Conservation (phyloP, 2,113 vertebrate genomes). For the Anarhynchus alexandrinus region DNA sequence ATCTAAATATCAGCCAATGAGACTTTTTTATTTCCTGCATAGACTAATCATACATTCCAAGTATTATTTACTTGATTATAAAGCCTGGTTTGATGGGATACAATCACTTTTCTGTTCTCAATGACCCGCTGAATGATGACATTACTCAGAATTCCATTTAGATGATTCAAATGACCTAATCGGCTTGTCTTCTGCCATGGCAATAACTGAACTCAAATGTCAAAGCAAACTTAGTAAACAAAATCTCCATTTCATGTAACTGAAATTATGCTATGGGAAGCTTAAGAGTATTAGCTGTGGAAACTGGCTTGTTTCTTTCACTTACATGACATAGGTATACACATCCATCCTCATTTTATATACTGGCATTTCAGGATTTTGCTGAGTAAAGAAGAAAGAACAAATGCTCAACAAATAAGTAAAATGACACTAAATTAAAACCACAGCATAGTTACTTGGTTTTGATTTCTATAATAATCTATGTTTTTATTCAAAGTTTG, state of each 20-base stretch:
- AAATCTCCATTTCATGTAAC: background rate
- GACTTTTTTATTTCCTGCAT: background rate
- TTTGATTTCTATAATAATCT: background rate
- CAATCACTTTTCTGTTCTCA: conserved; percentile 63
- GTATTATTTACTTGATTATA: conserved; percentile 60
- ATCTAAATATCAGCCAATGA: conserved; percentile 13
- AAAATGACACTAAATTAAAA: background rate
- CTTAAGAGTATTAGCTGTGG: background rate
- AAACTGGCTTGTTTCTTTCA: background rate
- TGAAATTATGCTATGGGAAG: background rate
- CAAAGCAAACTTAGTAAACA: conserved; percentile 30
- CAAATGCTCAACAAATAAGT: background rate
- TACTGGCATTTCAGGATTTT: background rate
- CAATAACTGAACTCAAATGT: conserved; percentile 54
- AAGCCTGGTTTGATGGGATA: conserved; percentile 57
- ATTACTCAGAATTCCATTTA: conserved; percentile 58
- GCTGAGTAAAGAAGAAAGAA: background rate
- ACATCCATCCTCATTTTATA: background rate
- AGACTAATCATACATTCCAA: conserved; percentile 22
- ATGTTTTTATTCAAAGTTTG: background rate
- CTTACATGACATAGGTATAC: background rate
- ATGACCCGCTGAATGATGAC: background rate
- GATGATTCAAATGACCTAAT: conserved; percentile 60
- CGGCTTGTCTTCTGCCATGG: conserved; percentile 8
- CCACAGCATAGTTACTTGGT: background rate